Base-by-base conservation (phyloP, 2,888 invertebrate genomes). In the Tetragonisca angustula region DNA sequence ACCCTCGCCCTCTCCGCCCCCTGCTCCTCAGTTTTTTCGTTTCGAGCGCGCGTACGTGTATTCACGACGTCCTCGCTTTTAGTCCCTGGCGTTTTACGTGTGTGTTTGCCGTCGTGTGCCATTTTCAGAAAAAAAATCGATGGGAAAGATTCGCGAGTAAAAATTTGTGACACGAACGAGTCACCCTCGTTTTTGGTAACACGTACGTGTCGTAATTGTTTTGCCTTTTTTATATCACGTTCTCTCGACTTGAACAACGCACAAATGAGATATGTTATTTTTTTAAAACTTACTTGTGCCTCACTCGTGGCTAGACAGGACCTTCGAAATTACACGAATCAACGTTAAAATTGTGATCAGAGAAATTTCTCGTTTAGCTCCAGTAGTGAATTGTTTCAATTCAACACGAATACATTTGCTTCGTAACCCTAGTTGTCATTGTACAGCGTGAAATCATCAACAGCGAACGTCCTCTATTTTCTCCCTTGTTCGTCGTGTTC, bases 61-160 rank as follows among this genome's bases (percentile, higher is more conserved):
- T n/a, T 36, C 3, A 4, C 9, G 43, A 59, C 52, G 52, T 6
- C 71, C 32, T 43, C 32, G n/a, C 43, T 36, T 74, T 71, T 84
- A 73, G 86, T 85, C 79, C 67, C 67, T 56, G 3, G n/a, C 24
- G 59, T 81, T 83, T 76, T 85, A 81, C 43, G 43, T 11, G 0
- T 43, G 43, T 43, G 2, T 88, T 86, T 74, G 86, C 79, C n/a
- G 52, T 27, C 75, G 50, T 49, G 36, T 21, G 19, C 2, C 11
- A 27, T 27, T 43, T 43, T 11, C 56, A 56, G 56, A n/a, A 2
- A 15, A n/a, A 15, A 27, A 56, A n/a, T 56, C 0, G n/a, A 56
- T n/a, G 56, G 21, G 4, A n/a, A 56, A n/a, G 56, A 56, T n/a
- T n/a, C 56, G n/a, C 4, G 56, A 4, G n/a, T 13, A 9, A 61